phyloP scores from a whole-genome alignment of 2,888 invertebrate genomes.

The Heteropelma amictum region DNA sequence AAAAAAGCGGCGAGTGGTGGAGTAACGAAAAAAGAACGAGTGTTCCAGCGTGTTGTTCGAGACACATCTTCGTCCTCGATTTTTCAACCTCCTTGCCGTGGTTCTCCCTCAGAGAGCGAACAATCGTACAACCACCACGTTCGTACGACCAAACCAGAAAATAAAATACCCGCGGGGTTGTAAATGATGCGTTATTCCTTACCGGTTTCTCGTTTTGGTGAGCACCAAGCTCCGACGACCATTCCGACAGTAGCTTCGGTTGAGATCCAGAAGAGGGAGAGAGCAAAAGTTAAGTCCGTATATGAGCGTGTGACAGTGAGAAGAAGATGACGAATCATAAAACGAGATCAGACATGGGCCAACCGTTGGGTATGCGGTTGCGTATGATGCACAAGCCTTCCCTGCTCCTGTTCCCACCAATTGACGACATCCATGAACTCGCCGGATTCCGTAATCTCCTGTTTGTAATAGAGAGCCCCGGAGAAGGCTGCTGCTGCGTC shows the following conservation, averaged over 20 bases:
- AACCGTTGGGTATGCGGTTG: constrained; percentile 73
- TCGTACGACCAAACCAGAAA: background rate
- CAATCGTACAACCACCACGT: constrained; percentile 12
- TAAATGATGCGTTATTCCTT: constrained; percentile 17
- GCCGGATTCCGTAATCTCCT: constrained; percentile 71
- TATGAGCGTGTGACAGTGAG: background rate
- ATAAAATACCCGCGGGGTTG: background rate
- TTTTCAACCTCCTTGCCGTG: constrained; percentile 11
- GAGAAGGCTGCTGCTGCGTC: constrained; percentile 65
- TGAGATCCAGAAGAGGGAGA: constrained; percentile 10
- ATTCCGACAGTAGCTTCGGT: background rate
- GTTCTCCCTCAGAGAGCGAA: background rate
- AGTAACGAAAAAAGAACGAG: constrained; percentile 51
- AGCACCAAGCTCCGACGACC: constrained; percentile 12
- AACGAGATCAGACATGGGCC: constrained; percentile 72
- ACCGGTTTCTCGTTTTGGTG: constrained; percentile 46
- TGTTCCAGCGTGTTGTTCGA: constrained; percentile 26
- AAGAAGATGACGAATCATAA: constrained; percentile 23
- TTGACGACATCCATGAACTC: constrained; percentile 77
- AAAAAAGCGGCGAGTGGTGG: constrained; percentile 12
- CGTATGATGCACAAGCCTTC: constrained; percentile 70
- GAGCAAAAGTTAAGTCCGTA: background rate
- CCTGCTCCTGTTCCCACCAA: constrained; percentile 78
- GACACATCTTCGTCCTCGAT: constrained; percentile 38
- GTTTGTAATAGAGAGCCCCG: constrained; percentile 74